phyloP scores from a whole-genome alignment of 2,113 vertebrate genomes.

The Dicentrarchus labrax region DNA sequence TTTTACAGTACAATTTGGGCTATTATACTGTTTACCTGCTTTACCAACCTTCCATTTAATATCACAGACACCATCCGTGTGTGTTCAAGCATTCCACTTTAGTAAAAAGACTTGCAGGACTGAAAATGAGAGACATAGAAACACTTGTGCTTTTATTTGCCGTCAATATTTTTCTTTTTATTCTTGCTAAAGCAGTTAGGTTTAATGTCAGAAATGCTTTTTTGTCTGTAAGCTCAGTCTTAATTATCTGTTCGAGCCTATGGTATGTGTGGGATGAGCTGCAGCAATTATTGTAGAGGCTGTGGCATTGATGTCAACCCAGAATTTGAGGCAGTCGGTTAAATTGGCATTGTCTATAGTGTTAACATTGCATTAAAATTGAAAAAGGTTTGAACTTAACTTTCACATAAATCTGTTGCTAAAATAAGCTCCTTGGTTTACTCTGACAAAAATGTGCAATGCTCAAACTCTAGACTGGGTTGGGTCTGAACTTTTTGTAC shows the following conservation, averaged over 20 bases:
- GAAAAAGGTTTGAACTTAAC: neutral
- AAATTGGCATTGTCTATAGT: neutral
- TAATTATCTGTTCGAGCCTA: neutral
- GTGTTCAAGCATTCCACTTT: neutral
- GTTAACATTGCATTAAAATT: neutral
- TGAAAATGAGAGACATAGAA: neutral
- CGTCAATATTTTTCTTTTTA: neutral
- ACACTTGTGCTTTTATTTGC: slow-evolving; percentile 4
- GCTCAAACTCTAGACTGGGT: neutral
- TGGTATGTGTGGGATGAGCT: neutral
- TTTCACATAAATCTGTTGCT: neutral
- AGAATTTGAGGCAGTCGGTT: neutral
- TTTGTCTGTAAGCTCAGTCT: neutral
- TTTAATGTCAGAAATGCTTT: neutral
- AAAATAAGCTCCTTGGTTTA: neutral
- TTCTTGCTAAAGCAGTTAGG: neutral
- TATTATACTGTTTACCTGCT: neutral
- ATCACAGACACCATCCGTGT: neutral
- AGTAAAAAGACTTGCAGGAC: neutral
- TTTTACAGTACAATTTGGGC: neutral
- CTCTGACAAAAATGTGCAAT: neutral
- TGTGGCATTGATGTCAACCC: neutral
- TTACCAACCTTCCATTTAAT: neutral
- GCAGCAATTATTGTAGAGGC: neutral
- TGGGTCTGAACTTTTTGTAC: neutral